Evolutionary conservation across 2,113 vertebrate genomes (phyloP), one percentile per base, ranked within the genome.

Genomic region (Cnemophilus loriae): DNA sequence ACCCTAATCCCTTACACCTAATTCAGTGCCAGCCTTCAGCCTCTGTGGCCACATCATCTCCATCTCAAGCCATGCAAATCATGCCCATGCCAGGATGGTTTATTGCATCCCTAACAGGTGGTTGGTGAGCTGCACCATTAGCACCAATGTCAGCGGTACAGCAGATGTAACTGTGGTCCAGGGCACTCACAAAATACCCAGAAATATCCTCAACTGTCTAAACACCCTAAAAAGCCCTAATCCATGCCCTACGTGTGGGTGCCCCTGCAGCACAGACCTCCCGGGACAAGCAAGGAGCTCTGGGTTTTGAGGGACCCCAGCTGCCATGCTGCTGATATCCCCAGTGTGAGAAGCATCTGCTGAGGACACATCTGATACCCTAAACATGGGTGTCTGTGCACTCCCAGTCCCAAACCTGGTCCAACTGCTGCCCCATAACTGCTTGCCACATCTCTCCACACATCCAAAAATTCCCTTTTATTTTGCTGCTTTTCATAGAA

Each of bases 101-200:
- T 59, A 8, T 10, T 59, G 46, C 4, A 6, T 24, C 52, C 50
- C 37, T 28, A 49, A 24, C 24, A 39, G 18, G 32, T 1, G 1
- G 8, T 1, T 2, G 10, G 50, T 18, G 68, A 74, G 55, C 68
- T 10, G 78, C 15, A 2, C 0, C 1, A 23, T 26, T 0, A 2
- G 79, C 77, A 21, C 32, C 7, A 7, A 35, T 16, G 35, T 12
- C 44, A 46, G 52, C 1, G 2, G 37, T 11, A 20, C 28, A 39
- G 77, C 11, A 6, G 39, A 7, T 33, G 4, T 5, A 67, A 55
- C 60, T 4, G 6, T 0, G 5, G 22, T 5, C 26, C 20, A 8
- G 20, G 33, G 9, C 14, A 20, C 32, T 61, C 52, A 39, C 22
- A 55, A 20, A 81, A 70, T 18, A 17, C 26, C 56, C 78, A 78